These are phyloP conservation scores for Leptobrachium ailaonicum DNA, from an alignment of 2,113 vertebrate species.

Conservation along the genomic window DNA sequence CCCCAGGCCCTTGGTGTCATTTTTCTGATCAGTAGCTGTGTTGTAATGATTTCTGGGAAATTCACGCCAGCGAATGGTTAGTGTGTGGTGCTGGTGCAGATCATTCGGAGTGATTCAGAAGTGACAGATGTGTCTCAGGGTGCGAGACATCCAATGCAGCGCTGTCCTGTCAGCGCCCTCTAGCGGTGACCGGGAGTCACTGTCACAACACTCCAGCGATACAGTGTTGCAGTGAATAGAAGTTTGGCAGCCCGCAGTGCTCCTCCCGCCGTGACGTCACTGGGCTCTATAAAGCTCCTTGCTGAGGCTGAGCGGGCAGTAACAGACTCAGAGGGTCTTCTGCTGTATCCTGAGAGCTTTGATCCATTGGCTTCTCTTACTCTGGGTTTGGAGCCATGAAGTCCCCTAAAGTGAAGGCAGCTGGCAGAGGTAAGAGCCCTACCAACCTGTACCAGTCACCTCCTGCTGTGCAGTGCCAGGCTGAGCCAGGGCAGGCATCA, in stretches of 20 bases:
- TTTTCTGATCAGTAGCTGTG: too few relatives aligned
- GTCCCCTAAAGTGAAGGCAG: slow-evolving; percentile 28
- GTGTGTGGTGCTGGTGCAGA: too few relatives aligned
- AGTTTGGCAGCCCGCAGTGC: neutral
- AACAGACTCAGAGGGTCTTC: neutral
- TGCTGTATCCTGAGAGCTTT: neutral
- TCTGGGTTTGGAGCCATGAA: slow-evolving; percentile 50
- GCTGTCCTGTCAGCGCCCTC: slow-evolving; percentile 1
- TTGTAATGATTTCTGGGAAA: too few relatives aligned
- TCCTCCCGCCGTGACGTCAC: slow-evolving; percentile 12
- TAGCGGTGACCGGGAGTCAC: neutral
- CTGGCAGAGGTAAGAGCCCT: slow-evolving; percentile 46
- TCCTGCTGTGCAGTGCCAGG: neutral
- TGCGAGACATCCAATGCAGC: too few relatives aligned
- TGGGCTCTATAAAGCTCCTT: neutral
- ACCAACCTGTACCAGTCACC: neutral
- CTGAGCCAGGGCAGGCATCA: neutral
- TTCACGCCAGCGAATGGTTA: too few relatives aligned
- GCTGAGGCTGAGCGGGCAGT: neutral
- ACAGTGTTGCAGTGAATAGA: slow-evolving; percentile 16
- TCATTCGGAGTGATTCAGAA: too few relatives aligned
- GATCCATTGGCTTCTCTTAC: neutral
- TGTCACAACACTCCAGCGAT: neutral
- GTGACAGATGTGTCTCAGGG: too few relatives aligned
- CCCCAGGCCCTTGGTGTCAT: too few relatives aligned